Evolutionary conservation across 2,888 invertebrate genomes (phyloP).

Genomic region (Diloba caeruleocephala): DNA sequence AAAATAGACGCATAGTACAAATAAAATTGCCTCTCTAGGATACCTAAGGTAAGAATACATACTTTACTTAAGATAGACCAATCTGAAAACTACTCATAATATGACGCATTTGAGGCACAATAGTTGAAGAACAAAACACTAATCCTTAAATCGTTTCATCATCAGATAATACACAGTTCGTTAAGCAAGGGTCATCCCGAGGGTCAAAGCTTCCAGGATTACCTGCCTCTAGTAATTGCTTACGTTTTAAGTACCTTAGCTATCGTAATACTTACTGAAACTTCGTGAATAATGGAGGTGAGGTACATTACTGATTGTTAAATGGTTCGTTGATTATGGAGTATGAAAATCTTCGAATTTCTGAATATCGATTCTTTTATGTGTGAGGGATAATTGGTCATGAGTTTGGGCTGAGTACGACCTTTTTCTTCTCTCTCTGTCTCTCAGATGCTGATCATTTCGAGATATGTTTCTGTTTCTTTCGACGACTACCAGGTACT

Average conservation of each 20-base stretch:
- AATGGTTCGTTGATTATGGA: conserved; percentile 23
- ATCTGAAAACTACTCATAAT: not conserved
- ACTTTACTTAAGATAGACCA: too few species aligned
- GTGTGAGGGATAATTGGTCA: too few species aligned
- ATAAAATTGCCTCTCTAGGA: too few species aligned
- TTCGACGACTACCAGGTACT: too few species aligned
- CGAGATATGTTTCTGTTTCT: too few species aligned
- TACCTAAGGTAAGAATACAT: too few species aligned
- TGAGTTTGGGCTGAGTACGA: too few species aligned
- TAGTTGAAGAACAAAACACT: conserved; percentile 36
- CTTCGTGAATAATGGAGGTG: conserved; percentile 44
- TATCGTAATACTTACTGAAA: conserved; percentile 46
- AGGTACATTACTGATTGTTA: conserved; percentile 45
- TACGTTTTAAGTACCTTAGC: conserved; percentile 56
- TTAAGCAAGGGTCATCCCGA: conserved; percentile 81
- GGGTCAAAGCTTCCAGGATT: conserved; percentile 65
- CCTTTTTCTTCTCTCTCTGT: too few species aligned
- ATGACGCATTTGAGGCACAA: not conserved
- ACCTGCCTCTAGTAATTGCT: conserved; percentile 73
- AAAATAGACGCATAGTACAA: too few species aligned
- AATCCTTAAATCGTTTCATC: conserved; percentile 56
- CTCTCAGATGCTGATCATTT: too few species aligned
- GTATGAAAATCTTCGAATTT: too few species aligned
- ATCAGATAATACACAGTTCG: conserved; percentile 68
- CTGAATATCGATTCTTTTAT: too few species aligned